phyloP scores from a whole-genome alignment of 2,113 vertebrate species.

The Typhlomys cinereus region DNA sequence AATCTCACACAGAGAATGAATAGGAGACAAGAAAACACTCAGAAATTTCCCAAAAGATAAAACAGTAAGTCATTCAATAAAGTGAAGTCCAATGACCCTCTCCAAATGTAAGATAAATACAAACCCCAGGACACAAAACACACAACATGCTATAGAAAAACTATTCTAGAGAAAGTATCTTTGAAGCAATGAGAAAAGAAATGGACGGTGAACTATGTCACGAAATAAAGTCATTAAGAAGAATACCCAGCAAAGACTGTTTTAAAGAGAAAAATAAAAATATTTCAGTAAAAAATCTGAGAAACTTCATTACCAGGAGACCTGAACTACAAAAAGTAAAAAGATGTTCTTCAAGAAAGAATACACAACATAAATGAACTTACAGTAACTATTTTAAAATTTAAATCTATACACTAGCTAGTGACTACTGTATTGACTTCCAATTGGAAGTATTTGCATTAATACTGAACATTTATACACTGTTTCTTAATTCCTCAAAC shows the following conservation, averaged over 20 bases:
- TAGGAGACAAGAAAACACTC: background rate
- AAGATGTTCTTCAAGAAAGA: background rate
- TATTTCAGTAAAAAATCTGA: background rate
- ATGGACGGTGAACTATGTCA: no score
- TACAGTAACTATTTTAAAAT: background rate
- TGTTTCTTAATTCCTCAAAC: background rate
- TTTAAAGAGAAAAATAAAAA: background rate
- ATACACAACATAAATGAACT: background rate
- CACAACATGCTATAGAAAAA: background rate
- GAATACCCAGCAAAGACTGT: background rate
- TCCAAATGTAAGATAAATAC: background rate
- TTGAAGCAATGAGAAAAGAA: background rate
- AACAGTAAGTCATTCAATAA: background rate
- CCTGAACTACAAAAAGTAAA: background rate
- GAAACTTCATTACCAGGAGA: background rate
- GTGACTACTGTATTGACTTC: background rate
- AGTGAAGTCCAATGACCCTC: background rate
- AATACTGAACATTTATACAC: background rate
- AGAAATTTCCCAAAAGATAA: slow-evolving; percentile 4
- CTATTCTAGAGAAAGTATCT: background rate
- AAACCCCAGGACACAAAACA: background rate
- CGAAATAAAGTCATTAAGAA: no score
- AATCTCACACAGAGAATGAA: background rate
- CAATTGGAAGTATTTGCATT: background rate
- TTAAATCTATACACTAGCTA: background rate